Base-by-base conservation (phyloP, 1,140 invertebrate species). In the Plectus sambesii region DNA sequence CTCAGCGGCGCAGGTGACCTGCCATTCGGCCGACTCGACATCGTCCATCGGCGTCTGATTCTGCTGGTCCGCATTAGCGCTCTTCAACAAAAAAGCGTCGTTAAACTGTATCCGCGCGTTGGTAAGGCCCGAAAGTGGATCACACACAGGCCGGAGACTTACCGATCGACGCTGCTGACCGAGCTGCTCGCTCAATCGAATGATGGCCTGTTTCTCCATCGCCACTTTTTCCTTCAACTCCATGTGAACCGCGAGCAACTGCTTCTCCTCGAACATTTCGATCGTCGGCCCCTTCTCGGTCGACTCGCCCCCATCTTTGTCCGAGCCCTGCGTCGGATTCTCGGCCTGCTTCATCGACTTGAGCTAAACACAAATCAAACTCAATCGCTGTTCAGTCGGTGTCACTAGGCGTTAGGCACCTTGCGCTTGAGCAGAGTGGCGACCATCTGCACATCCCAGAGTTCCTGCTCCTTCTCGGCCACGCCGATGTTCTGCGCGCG, bases 361-460 rank as follows among this genome's bases (percentile, higher is more conserved):
- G 30, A 33, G 17, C 30, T 33, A 33, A 12, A 17, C 17, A 33
- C 30, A 33, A 33, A 33, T 17, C 17, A 12, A 17, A 17, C 12
- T 12, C 30, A 17, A 33, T 33, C 17, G 17, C 12, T 12, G 17
- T 33, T 12, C 17, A 33, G 17, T 33, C 30, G 12, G 17, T 17
- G 30, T 33, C 12, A 33, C 17, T 33, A 12, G 17, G 12, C 30
- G 12, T 17, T 33, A n/a, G n/a, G n/a, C 6, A 53, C 53, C 29
- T 58, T 53, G 22, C 60, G 41, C 26, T 60, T 60, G 3, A 60
- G 43, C 12, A 42, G 26, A 9, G 59, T 60, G 24, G 62, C 62
- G 24, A 25, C 29, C 17, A 41, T 33, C 26, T 62, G 58, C 26
- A 62, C 51, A 20, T 60, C 49, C 59, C 59, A 62, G 27, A 60